Conservation (phyloP, 2,888 invertebrate genomes). For the Alviniconcha strummeri region DNA sequence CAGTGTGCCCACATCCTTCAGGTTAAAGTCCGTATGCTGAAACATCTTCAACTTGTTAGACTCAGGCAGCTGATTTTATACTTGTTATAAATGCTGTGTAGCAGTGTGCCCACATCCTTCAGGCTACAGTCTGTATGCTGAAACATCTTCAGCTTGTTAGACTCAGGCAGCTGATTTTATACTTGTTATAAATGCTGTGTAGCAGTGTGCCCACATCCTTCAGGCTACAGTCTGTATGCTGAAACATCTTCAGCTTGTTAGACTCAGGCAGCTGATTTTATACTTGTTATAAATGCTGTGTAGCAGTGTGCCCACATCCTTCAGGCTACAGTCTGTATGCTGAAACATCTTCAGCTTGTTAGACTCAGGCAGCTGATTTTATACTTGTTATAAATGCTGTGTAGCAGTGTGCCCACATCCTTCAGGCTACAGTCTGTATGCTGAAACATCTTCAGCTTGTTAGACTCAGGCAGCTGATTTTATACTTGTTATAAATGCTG, state of each 20-base stretch:
- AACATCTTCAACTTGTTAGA: not conserved
- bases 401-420: slow-evolving; percentile 67
- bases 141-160: not conserved
- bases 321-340: slow-evolving; percentile 44
- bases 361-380: not conserved
- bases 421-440: slow-evolving; percentile 45
- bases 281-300: slow-evolving; percentile 34
- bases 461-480: not conserved
- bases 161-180: not conserved
- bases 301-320: slow-evolving; percentile 66
- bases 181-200: slow-evolving; percentile 34
- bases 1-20: slow-evolving; percentile 65
- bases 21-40: slow-evolving; percentile 39
- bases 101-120: slow-evolving; percentile 64
- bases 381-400: slow-evolving; percentile 27
- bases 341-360: not conserved
- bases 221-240: slow-evolving; percentile 44
- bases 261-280: not conserved
- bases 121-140: slow-evolving; percentile 44
- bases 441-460: not conserved
- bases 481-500: too few species aligned
- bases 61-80: not conserved
- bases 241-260: not conserved
- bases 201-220: slow-evolving; percentile 67
- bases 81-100: slow-evolving; percentile 43